phyloP scores from a whole-genome alignment of 2,888 invertebrate genomes.

The Drosophila robusta region DNA sequence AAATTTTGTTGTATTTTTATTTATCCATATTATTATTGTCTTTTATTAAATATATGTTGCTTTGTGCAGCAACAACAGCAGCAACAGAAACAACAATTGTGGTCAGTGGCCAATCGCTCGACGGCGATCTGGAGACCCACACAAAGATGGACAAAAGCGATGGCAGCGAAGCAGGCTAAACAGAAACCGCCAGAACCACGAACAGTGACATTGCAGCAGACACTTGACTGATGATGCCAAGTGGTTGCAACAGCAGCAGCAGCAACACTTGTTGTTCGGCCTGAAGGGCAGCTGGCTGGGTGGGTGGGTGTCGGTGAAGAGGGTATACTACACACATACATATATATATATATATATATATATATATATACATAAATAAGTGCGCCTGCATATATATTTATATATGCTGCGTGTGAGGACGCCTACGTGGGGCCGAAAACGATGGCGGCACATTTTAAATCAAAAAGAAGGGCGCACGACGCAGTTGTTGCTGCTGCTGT shows the following conservation, averaged over 20 bases:
- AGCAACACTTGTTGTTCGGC: constrained; percentile 46
- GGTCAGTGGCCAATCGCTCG: constrained; percentile 33
- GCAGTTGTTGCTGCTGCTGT: constrained; percentile 22
- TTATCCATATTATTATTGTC: no score
- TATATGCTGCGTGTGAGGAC: constrained; percentile 67
- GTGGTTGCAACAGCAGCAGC: constrained; percentile 25
- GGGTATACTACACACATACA: background rate
- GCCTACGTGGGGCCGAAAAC: constrained; percentile 67
- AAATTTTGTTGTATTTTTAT: no score
- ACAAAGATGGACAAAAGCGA: constrained; percentile 16
- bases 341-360: constrained; percentile 13
- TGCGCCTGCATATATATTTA: constrained; percentile 3
- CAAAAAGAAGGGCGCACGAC: constrained; percentile 76
- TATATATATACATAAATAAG: background rate
- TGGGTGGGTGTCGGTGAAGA: background rate
- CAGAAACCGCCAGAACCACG: constrained; percentile 9
- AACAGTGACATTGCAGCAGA: constrained; percentile 53
- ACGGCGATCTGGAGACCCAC: constrained; percentile 37
- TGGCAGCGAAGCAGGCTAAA: constrained; percentile 1
- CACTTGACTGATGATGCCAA: constrained; percentile 64
- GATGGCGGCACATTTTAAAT: constrained; percentile 75
- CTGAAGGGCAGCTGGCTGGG: constrained; percentile 12
- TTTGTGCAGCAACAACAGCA: background rate
- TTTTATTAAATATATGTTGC: no score
- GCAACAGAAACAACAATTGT: constrained; percentile 31